Evolutionary conservation across 2,113 vertebrate genomes (phyloP), one percentile per base, ranked within the genome.

Genomic region (Anarrhichthys ocellatus): DNA sequence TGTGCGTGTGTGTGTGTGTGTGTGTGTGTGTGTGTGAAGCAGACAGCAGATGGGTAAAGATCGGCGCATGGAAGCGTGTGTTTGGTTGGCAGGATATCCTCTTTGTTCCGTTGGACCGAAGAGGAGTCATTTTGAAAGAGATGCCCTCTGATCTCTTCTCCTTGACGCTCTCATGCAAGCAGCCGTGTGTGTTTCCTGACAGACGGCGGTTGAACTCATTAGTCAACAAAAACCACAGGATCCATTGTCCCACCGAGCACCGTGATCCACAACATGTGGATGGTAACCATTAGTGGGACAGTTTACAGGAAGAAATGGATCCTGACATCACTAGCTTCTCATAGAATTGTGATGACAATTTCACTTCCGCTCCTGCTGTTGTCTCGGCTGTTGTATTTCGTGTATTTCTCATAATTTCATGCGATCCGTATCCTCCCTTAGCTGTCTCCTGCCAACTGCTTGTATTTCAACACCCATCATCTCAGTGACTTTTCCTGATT

Each of bases 51-150:
- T 50, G 88, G 84, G 82, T 36, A 50, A 73, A 56, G 61, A 67
- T 68, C n/a, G 13, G 71, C 14, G 59, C 14, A 52, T 73, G 66
- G 72, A 85, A 73, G 74, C 46, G 73, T 76, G 75, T 81, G 66
- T 76, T 62, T 79, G 72, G 78, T 84, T 66, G n/a, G n/a, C 44
- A 91, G 92, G 90, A 91, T 92, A 87, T 93, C 91, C 92, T 91
- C 76, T 79, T 38, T 80, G 78, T 70, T 76, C 72, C 74, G 67
- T 61, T 67, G 69, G 67, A 67, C 54, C 40, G 17, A 82, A 68
- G 86, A 82, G 59, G 32, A 74, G 72, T 75, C 52, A 44, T n/a
- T 73, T 77, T 15, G 4, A 64, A 86, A 83, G 32, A 42, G 48
- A 66, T 17, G 66, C 20, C 78, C 63, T 42, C 71, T 76, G 82